A percentile compares a stretch with the other conserved stretches of the same genome.
Evolutionary conservation across 2,888 invertebrate genomes (phyloP).

Genomic region (Isotomurus palustris): DNA sequence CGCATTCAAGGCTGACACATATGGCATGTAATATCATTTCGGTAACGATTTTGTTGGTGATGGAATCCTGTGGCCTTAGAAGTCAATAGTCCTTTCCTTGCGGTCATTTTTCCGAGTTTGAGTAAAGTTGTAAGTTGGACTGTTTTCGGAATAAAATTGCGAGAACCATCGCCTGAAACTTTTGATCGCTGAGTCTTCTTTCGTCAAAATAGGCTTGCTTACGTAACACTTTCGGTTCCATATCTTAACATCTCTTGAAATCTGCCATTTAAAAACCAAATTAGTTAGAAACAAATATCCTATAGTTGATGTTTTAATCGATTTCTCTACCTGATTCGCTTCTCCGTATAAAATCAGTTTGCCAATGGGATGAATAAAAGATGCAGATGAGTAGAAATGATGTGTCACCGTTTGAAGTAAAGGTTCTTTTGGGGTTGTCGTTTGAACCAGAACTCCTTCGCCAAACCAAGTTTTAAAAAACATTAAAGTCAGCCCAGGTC

Average conservation of each 20-base stretch:
- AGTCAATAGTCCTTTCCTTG: too few relatives aligned
- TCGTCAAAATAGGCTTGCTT: slow-evolving; percentile 65
- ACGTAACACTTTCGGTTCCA: slow-evolving; percentile 82
- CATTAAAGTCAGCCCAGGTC: slow-evolving; percentile 54
- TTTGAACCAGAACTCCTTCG: slow-evolving; percentile 61
- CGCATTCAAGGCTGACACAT: too few relatives aligned
- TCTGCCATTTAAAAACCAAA: slow-evolving; percentile 52
- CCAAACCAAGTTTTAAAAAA: slow-evolving; percentile 51
- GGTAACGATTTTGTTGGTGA: not conserved
- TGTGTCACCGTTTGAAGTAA: slow-evolving; percentile 71
- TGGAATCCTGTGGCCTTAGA: too few relatives aligned
- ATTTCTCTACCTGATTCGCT: slow-evolving; percentile 59
- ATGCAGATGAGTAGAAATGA: slow-evolving; percentile 63
- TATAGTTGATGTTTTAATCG: not conserved
- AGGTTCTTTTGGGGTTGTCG: slow-evolving; percentile 73
- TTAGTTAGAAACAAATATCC: not conserved
- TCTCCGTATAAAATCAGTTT: slow-evolving; percentile 66
- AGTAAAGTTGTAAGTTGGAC: slow-evolving; percentile 51
- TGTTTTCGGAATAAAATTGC: slow-evolving; percentile 77
- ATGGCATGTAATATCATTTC: not conserved
- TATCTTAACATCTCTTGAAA: slow-evolving; percentile 75
- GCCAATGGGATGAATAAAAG: slow-evolving; percentile 59
- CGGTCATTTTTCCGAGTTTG: slow-evolving; percentile 1
- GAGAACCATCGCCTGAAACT: slow-evolving; percentile 73
- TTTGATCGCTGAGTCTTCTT: slow-evolving; percentile 68